Evolutionary conservation across 1,140 invertebrate genomes (phyloP).

Genomic region (Pectinophora gossypiella): DNA sequence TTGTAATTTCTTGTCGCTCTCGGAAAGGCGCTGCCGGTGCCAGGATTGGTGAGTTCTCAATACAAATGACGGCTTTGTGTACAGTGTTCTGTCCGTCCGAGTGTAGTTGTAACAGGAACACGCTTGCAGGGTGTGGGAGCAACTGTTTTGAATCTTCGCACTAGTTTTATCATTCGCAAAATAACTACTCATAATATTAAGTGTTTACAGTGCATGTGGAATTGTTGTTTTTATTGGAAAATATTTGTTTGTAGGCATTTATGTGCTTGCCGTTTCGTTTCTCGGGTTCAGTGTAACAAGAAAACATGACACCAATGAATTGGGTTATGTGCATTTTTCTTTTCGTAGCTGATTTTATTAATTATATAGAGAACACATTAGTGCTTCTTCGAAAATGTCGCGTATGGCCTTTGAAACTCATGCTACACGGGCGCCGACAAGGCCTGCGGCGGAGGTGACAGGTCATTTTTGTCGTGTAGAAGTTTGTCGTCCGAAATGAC

Average conservation of each 20-base stretch:
- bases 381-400: no score
- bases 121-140: conserved; percentile 44
- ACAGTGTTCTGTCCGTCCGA: conserved; percentile 25
- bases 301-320: conserved; percentile 43
- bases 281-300: conserved; percentile 43
- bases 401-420: no score
- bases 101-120: conserved; percentile 28
- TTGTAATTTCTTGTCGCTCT: conserved; percentile 52
- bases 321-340: no score
- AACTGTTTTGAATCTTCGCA: conserved; percentile 22
- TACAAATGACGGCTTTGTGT: conserved; percentile 43
- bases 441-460: no score
- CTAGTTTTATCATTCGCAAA: neutral
- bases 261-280: conserved; percentile 47
- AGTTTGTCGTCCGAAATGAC: no score
- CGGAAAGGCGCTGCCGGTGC: conserved; percentile 71
- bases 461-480: no score
- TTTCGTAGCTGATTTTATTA: no score
- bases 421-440: no score
- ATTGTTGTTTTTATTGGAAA: neutral
- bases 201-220: neutral
- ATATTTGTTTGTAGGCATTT: conserved; percentile 44
- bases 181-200: neutral
- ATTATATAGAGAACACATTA: no score
- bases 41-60: conserved; percentile 67